phyloP scores from a whole-genome alignment of 1,140 invertebrate species.

The Drosophila nebulosa region DNA sequence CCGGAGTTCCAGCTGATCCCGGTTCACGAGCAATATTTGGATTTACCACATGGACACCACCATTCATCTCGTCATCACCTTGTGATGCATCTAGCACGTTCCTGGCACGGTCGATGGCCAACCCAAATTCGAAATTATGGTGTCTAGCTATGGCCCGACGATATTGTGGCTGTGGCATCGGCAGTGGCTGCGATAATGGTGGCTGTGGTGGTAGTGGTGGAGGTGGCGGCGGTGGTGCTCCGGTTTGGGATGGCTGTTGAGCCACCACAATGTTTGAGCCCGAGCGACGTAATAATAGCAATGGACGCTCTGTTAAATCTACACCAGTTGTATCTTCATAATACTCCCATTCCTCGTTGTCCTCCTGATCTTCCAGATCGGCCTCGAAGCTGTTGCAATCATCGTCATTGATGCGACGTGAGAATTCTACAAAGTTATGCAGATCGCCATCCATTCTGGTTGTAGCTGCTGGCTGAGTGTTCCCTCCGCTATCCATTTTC shows the following conservation, averaged over 20 bases:
- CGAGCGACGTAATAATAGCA: neutral
- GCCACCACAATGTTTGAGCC: neutral
- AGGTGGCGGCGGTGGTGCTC: neutral
- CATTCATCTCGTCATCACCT: neutral
- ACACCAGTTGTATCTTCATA: neutral
- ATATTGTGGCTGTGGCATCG: neutral
- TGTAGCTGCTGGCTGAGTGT: neutral
- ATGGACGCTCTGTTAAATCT: neutral
- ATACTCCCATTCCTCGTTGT: conserved; percentile 30
- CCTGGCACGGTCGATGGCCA: conserved; percentile 32
- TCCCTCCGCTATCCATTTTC: neutral
- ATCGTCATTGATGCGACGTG: conserved; percentile 35
- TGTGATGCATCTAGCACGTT: neutral
- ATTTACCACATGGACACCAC: neutral
- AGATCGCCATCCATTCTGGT: neutral
- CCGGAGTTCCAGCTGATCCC: too few relatives aligned
- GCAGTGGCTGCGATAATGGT: neutral
- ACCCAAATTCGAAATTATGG: conserved; percentile 15
- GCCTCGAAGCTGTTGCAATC: conserved; percentile 28
- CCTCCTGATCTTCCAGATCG: conserved; percentile 9
- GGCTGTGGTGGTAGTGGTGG: neutral
- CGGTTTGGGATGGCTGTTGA: neutral
- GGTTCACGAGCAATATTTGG: neutral
- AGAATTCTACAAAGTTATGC: conserved; percentile 46
- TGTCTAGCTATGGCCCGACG: neutral